These are phyloP conservation scores for Holothuria glaberrima DNA, from an alignment of 35 echinoderm and acorn worm species.

Conservation along the genomic window DNA sequence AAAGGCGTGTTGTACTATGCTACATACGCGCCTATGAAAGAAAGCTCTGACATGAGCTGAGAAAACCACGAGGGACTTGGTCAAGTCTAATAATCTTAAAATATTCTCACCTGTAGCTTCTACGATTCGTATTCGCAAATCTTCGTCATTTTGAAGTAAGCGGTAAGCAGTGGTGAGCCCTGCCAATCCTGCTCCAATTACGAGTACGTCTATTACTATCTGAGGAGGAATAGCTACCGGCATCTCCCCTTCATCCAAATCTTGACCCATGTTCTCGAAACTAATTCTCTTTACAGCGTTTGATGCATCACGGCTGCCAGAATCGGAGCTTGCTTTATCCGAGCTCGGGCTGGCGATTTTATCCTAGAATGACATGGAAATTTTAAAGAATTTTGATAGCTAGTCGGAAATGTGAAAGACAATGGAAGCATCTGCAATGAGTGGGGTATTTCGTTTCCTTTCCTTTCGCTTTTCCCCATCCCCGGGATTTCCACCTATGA, in stretches of 20 bases:
- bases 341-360: conserved; percentile 25
- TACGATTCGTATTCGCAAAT: conserved; percentile 52
- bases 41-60: too few species aligned
- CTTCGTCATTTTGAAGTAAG: conserved; percentile 36
- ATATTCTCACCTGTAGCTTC: conserved; percentile 67
- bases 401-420: too few species aligned
- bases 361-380: background rate
- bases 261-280: background rate
- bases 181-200: conserved; percentile 80
- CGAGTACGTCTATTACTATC: conserved; percentile 48
- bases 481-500: too few species aligned
- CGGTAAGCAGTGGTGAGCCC: conserved; percentile 73
- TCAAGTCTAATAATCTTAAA: background rate
- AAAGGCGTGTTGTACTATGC: too few species aligned
- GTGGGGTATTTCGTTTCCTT: too few species aligned
- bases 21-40: too few species aligned
- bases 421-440: too few species aligned
- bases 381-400: too few species aligned
- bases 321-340: background rate
- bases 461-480: too few species aligned
- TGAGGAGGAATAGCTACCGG: background rate
- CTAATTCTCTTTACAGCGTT: conserved; percentile 34
- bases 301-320: background rate
- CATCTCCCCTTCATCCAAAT: background rate
- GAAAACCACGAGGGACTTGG: background rate